Conservation (phyloP, 2,888 invertebrate species). For the Machimus atricapillus region DNA sequence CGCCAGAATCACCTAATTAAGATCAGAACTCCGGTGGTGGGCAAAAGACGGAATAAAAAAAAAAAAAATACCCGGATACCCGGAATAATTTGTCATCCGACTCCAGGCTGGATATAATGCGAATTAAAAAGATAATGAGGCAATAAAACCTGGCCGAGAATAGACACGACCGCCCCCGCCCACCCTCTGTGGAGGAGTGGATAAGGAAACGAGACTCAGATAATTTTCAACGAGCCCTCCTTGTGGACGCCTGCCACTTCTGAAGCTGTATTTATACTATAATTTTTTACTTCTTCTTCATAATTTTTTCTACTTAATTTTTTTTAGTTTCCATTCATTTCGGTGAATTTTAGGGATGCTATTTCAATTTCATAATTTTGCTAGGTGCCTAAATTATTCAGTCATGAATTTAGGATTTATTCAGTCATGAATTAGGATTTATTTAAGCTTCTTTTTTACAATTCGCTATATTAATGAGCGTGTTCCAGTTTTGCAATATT, state of each 20-base stretch:
- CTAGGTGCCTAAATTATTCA: constrained; percentile 41
- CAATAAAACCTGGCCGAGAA: constrained; percentile 31
- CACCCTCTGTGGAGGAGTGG: background rate
- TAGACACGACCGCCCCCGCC: background rate
- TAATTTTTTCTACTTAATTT: background rate
- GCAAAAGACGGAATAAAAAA: background rate
- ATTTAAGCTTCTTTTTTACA: too few species aligned
- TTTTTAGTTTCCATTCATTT: background rate
- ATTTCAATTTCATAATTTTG: constrained; percentile 42
- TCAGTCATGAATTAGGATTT: background rate
- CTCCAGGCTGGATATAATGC: constrained; percentile 38
- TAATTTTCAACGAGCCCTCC: background rate
- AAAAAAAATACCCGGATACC: constrained; percentile 22
- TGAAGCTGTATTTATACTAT: background rate
- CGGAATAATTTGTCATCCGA: constrained; percentile 44
- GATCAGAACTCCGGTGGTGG: background rate
- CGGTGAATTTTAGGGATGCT: background rate
- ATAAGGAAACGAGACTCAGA: background rate
- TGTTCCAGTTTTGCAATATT: too few species aligned
- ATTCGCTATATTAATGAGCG: too few species aligned
- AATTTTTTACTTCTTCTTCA: background rate
- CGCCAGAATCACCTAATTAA: constrained; percentile 34
- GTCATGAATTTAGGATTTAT: background rate
- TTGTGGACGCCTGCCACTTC: background rate
- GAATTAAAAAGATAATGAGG: constrained; percentile 47